Evolutionary conservation across 2,797 vertebrate species (phyloP).

Genomic region (Naso thynnoides): DNA sequence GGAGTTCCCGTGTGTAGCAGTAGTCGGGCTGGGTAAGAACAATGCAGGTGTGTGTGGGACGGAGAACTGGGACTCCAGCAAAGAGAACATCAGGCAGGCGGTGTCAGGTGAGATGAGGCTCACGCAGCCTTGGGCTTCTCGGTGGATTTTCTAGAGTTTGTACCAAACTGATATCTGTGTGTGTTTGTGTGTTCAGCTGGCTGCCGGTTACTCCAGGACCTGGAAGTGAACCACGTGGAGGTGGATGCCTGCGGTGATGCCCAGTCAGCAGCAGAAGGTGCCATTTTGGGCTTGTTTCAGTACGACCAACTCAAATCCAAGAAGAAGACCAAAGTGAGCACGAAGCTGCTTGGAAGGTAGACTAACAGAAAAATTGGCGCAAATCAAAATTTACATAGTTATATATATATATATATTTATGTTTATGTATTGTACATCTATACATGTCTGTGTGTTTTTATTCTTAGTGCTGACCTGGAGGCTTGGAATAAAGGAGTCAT

Average conservation of each 20-base stretch:
- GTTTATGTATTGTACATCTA: neutral
- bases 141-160: neutral
- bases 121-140: neutral
- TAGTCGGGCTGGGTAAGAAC: constrained; percentile 91
- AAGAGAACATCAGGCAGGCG: constrained; percentile 93
- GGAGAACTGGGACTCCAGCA: constrained; percentile 93
- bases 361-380: neutral
- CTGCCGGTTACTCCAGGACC: constrained; percentile 91
- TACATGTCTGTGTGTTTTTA: constrained; percentile 13
- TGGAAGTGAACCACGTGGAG: constrained; percentile 90
- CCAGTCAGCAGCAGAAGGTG: constrained; percentile 95
- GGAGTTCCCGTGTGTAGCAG: constrained; percentile 92
- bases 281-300: constrained; percentile 91
- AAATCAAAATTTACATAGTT: neutral
- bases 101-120: constrained; percentile 85
- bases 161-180: neutral
- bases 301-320: constrained; percentile 94
- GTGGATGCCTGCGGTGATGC: constrained; percentile 94
- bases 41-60: constrained; percentile 85
- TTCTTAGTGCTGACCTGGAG: constrained; percentile 80
- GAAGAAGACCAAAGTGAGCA: constrained; percentile 88
- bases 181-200: constrained; percentile 82
- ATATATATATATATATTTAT: neutral
- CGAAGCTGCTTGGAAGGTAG: constrained; percentile 90
- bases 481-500: constrained; percentile 91